Conservation (phyloP, 1,140 invertebrate genomes). For the Druon quercuslanigerum region DNA sequence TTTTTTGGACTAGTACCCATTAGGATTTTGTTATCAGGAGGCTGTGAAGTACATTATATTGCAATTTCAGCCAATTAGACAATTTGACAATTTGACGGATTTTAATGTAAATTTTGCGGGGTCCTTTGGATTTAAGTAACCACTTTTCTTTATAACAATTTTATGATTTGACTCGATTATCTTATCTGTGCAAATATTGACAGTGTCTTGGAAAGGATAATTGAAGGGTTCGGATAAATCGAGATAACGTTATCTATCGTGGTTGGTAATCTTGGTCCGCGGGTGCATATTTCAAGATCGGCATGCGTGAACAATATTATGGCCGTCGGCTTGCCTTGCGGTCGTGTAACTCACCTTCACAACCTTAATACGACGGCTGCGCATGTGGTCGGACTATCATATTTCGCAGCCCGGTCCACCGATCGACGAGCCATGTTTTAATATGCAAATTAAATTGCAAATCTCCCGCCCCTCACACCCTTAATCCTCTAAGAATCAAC, state of each 20-base stretch:
- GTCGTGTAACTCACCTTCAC: slow-evolving; percentile 71
- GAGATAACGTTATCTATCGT: slow-evolving; percentile 56
- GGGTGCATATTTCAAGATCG: slow-evolving; percentile 74
- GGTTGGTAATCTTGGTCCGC: slow-evolving; percentile 59
- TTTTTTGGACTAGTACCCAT: too few relatives aligned
- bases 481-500: slow-evolving; percentile 15
- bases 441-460: slow-evolving; percentile 74
- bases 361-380: slow-evolving; percentile 70
- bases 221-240: slow-evolving; percentile 36
- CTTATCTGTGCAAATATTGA: slow-evolving; percentile 50
- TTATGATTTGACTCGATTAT: not conserved
- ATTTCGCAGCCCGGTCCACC: slow-evolving; percentile 62
- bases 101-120: too few relatives aligned
- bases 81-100: too few relatives aligned
- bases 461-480: slow-evolving; percentile 51
- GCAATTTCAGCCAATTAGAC: too few relatives aligned
- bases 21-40: too few relatives aligned
- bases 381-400: slow-evolving; percentile 59
- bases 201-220: slow-evolving; percentile 35
- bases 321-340: slow-evolving; percentile 72
- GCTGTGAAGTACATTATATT: too few relatives aligned
- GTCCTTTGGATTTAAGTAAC: slow-evolving; percentile 18
- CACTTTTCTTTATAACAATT: too few relatives aligned
- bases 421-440: slow-evolving; percentile 67
- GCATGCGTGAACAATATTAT: slow-evolving; percentile 73